These are phyloP conservation scores for Orchesella cincta DNA, from an alignment of 1,140 invertebrate genomes.

Conservation along the genomic window DNA sequence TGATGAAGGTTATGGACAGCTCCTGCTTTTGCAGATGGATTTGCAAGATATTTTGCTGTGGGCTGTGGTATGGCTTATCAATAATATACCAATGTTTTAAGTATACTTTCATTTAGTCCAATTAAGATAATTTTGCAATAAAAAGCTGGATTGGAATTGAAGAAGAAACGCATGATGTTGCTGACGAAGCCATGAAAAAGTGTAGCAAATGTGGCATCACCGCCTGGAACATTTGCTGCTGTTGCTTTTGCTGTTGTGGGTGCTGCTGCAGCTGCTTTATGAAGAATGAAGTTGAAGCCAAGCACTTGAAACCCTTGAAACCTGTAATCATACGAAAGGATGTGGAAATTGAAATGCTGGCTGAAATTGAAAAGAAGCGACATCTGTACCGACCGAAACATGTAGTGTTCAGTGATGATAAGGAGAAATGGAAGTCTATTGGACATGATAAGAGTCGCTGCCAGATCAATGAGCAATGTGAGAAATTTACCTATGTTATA, in stretches of 20 bases:
- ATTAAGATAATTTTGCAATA: neutral
- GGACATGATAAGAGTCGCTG: neutral
- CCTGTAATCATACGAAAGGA: neutral
- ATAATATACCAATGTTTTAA: neutral
- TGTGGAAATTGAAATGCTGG: neutral
- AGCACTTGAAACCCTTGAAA: neutral
- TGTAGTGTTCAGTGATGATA: neutral
- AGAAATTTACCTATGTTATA: too few species aligned
- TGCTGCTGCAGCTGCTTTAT: neutral
- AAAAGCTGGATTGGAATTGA: neutral
- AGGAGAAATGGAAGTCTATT: neutral
- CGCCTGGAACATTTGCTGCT: neutral
- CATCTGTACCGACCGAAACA: neutral
- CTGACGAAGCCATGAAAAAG: neutral
- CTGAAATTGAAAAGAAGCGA: neutral
- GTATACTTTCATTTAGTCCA: neutral
- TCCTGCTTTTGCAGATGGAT: neutral
- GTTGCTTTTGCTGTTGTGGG: neutral
- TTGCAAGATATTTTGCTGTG: slow-evolving; percentile 1
- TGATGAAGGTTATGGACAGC: neutral
- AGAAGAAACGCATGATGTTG: neutral
- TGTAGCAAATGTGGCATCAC: neutral
- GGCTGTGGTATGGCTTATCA: neutral
- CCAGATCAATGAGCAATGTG: too few species aligned
- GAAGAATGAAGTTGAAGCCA: neutral